phyloP scores from a whole-genome alignment of 2,797 vertebrate genomes.

The Hapalemur alaotrensis region DNA sequence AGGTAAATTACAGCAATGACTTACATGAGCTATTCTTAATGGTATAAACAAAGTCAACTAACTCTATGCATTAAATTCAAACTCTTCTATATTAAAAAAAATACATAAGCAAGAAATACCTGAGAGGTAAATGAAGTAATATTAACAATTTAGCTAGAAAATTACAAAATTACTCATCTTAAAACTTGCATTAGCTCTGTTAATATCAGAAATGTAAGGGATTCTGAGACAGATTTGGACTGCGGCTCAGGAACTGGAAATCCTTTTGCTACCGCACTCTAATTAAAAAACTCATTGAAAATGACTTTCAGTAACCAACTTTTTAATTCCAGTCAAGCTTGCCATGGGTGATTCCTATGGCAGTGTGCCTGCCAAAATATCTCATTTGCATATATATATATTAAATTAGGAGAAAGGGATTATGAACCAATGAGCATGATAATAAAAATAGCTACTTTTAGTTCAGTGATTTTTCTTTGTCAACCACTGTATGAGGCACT shows the following conservation, averaged over 20 bases:
- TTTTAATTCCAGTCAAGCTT: neutral
- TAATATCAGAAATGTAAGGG: neutral
- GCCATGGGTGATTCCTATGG: neutral
- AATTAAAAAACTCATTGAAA: neutral
- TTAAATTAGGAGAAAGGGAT: constrained; percentile 4
- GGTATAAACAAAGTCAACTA: neutral
- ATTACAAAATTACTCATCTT: neutral
- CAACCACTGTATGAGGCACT: neutral
- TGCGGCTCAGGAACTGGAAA: neutral
- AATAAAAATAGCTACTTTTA: neutral
- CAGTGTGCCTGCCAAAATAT: neutral
- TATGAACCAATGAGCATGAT: neutral
- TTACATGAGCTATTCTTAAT: neutral
- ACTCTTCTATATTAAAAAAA: neutral
- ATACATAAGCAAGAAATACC: neutral
- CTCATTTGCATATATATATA: neutral
- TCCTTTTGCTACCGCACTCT: neutral
- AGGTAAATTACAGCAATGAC: constrained; percentile 20
- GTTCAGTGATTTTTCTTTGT: neutral
- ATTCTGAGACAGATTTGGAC: neutral
- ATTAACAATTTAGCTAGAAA: constrained; percentile 31
- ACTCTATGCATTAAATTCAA: constrained; percentile 10
- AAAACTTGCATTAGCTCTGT: neutral
- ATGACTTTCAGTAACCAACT: constrained; percentile 11
- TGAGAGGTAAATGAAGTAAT: neutral